Evolutionary conservation across 2,888 invertebrate species (phyloP), one percentile per base, ranked within the genome.

Genomic region (Alentia gelatinosa): DNA sequence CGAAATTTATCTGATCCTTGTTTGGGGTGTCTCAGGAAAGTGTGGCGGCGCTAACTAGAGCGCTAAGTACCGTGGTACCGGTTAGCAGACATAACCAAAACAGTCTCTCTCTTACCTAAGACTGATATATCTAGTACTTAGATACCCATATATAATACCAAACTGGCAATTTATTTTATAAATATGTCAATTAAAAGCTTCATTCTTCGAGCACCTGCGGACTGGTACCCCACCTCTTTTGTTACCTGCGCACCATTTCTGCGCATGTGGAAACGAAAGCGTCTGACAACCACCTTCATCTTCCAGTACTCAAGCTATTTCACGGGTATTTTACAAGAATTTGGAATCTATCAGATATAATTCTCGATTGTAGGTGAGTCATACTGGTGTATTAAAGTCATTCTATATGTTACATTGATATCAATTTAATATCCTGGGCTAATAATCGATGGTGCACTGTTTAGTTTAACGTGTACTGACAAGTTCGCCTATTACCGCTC

Each of bases 401-500:
- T n/a, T n/a, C n/a, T n/a, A n/a, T n/a, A n/a, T n/a, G n/a, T n/a
- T n/a, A n/a, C n/a, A n/a, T n/a, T n/a, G n/a, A n/a, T n/a, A n/a
- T n/a, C n/a, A n/a, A n/a, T n/a, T n/a, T n/a, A n/a, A n/a, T n/a
- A n/a, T n/a, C n/a, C n/a, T n/a, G n/a, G n/a, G n/a, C n/a, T n/a
- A n/a, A n/a, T n/a, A n/a, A n/a, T n/a, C n/a, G 35, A 9, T n/a
- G 4, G 0, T 39, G 79, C 79, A 79, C 79, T 19, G 19, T 35
- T 39, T 37, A 79, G 26, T 23, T 19, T 39, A 79, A 79, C 79
- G 23, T 79, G 79, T 39, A 79, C 12, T 39, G 79, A 79, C 79
- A 79, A 79, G 79, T 79, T 39, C 7, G 26, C 79, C 79, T 79
- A 79, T 79, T 79, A 79, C 79, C 79, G 79, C 79, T 39, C 79